A percentile compares a stretch with the other conserved stretches of the same genome.
phyloP scores from a whole-genome alignment of 2,888 invertebrate genomes.

The Caenorhabditis japonica region DNA sequence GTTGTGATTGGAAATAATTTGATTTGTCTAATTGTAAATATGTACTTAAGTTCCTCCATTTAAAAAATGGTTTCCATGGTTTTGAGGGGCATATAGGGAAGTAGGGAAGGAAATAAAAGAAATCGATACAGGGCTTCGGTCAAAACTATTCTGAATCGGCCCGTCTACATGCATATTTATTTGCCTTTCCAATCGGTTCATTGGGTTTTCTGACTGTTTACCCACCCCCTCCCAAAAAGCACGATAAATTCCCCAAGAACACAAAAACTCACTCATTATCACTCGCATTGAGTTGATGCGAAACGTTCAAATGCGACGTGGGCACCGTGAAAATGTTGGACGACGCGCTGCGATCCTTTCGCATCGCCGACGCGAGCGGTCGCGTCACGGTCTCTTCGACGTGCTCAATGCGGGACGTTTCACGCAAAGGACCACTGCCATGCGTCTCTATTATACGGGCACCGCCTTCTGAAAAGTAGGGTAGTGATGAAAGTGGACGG shows the following conservation, averaged over 20 bases:
- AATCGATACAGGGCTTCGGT: no score
- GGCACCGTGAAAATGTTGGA: slow-evolving; percentile 60
- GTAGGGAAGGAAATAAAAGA: no score
- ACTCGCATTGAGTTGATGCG: slow-evolving; percentile 51
- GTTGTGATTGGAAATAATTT: no score
- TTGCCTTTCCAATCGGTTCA: no score
- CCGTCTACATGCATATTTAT: no score
- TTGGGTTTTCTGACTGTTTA: not conserved
- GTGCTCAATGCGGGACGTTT: slow-evolving; percentile 53
- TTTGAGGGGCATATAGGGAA: not conserved
- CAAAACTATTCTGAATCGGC: no score
- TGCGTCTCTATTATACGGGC: slow-evolving; percentile 75
- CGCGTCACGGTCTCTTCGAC: slow-evolving; percentile 53
- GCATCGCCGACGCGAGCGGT: slow-evolving; percentile 30
- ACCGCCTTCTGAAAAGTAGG: slow-evolving; percentile 64
- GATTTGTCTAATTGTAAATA: slow-evolving; percentile 20
- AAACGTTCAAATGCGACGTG: slow-evolving; percentile 29
- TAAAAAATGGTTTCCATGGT: slow-evolving; percentile 38
- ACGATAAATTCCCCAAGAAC: not conserved
- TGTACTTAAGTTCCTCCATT: slow-evolving; percentile 18
- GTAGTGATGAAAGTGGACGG: not conserved
- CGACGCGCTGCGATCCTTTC: slow-evolving; percentile 19
- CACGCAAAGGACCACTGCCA: slow-evolving; percentile 65
- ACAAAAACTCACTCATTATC: slow-evolving; percentile 53
- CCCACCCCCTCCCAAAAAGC: not conserved